phyloP scores from a whole-genome alignment of 2,113 vertebrate species.

The Dicerorhinus sumatrensis region DNA sequence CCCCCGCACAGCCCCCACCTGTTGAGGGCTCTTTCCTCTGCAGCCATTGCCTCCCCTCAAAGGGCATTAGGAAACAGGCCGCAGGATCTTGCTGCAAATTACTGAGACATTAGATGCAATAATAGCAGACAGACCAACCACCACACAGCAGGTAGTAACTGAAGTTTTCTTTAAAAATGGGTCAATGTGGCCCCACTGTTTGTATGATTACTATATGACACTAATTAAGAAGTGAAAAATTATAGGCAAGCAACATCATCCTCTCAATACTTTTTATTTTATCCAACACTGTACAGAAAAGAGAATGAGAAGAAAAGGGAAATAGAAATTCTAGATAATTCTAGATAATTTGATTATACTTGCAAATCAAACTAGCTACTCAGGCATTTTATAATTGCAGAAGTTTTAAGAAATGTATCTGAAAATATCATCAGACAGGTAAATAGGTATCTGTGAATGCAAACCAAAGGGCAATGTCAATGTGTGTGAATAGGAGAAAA shows the following conservation, averaged over 20 bases:
- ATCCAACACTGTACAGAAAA: background rate
- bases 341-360: background rate
- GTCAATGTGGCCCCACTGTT: background rate
- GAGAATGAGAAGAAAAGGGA: background rate
- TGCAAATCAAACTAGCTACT: background rate
- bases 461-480: background rate
- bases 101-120: background rate
- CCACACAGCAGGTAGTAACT: background rate
- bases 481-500: background rate
- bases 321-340: background rate
- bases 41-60: background rate
- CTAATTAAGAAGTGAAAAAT: background rate
- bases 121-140: no score
- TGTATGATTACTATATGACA: background rate
- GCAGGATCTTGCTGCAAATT: background rate
- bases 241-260: accelerated
- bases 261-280: background rate
- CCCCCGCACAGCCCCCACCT: accelerated
- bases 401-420: background rate
- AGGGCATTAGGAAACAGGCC: background rate
- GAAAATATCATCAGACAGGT: background rate
- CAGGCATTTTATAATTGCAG: background rate
- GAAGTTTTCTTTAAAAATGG: background rate
- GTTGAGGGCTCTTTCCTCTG: background rate
- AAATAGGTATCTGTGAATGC: background rate